Evolutionary conservation across 2,113 vertebrate species (phyloP).

Genomic region (Rhadina sibilatrix): DNA sequence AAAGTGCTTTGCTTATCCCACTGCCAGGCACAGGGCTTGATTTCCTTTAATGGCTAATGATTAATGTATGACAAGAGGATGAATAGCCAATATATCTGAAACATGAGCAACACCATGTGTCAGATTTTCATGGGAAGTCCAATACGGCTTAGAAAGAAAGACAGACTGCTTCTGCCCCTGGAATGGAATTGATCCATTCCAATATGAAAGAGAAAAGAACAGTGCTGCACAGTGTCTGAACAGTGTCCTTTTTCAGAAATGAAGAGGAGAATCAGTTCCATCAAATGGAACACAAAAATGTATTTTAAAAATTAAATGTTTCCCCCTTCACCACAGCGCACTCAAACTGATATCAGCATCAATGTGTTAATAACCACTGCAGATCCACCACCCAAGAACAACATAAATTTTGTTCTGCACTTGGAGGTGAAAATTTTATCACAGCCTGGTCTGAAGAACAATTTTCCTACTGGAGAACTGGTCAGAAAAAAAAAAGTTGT

Average conservation of each 20-base stretch:
- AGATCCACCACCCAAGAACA: neutral
- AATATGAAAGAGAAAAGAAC: neutral
- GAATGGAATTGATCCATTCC: neutral
- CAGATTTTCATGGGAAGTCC: neutral
- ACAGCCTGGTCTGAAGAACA: neutral
- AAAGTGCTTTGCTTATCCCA: neutral
- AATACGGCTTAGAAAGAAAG: neutral
- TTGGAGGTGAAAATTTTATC: neutral
- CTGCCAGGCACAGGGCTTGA: neutral
- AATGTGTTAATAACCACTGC: neutral
- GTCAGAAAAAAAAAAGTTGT: no score
- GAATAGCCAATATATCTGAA: neutral
- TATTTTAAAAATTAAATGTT: neutral
- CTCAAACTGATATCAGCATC: neutral
- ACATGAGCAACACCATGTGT: neutral
- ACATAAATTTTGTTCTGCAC: neutral
- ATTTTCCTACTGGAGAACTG: neutral
- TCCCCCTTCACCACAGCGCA: neutral
- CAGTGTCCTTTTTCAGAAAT: neutral
- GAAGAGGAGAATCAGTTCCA: neutral
- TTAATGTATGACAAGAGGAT: constrained; percentile 2
- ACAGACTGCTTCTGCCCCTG: neutral
- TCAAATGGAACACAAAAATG: neutral
- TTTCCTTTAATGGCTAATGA: constrained; percentile 12
- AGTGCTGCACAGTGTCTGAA: neutral